These are phyloP conservation scores for Eulemur macaco DNA, from an alignment of 2,113 vertebrate species.

Conservation along the genomic window DNA sequence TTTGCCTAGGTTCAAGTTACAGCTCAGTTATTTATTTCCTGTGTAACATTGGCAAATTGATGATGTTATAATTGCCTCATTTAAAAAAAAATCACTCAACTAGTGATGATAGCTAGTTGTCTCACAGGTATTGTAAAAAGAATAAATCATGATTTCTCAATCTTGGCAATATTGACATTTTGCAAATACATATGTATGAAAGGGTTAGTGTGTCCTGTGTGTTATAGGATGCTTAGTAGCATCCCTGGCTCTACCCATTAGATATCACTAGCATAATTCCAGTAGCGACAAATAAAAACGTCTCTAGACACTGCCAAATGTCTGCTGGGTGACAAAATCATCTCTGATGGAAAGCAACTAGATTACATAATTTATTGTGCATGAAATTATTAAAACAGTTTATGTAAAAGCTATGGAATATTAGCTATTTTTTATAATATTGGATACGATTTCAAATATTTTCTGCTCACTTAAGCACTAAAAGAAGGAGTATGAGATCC, in stretches of 20 bases:
- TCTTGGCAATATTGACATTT: background rate
- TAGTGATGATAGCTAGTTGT: background rate
- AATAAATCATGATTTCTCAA: background rate
- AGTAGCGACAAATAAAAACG: background rate
- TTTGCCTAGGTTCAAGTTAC: background rate
- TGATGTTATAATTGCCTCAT: background rate
- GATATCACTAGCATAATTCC: background rate
- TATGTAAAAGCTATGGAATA: background rate
- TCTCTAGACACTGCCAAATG: background rate
- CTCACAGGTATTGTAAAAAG: background rate
- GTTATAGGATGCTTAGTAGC: background rate
- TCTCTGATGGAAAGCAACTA: background rate
- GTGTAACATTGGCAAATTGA: background rate
- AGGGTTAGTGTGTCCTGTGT: background rate
- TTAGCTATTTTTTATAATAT: background rate
- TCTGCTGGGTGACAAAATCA: background rate
- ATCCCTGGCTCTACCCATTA: background rate
- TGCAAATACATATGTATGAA: background rate
- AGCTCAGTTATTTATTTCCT: background rate
- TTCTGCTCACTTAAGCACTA: background rate
- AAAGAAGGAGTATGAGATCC: background rate
- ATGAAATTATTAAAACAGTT: background rate
- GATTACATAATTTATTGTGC: background rate
- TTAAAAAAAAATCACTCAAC: background rate
- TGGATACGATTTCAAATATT: background rate